A percentile compares a stretch with the other conserved stretches of the same genome.
These are phyloP conservation scores for Falco punctatus DNA, from an alignment of 2,113 vertebrate genomes.

Conservation along the genomic window DNA sequence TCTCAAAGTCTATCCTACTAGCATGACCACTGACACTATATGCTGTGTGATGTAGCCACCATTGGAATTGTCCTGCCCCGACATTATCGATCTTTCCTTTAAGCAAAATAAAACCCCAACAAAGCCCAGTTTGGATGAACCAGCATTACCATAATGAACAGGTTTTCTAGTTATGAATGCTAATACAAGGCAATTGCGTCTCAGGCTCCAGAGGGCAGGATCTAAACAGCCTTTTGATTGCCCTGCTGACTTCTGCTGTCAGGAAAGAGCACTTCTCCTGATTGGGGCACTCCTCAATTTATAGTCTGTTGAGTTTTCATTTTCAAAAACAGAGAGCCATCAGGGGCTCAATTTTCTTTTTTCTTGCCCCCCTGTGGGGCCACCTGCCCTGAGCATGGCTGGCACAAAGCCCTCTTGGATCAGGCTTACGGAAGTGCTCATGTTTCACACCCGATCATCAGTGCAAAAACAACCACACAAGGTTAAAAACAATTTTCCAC, in stretches of 20 bases:
- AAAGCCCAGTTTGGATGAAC: not conserved
- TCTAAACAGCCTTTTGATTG: not conserved
- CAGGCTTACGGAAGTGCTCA: not conserved
- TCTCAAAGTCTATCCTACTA: not conserved
- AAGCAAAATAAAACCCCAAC: not conserved
- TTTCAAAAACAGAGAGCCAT: not conserved
- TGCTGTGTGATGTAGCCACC: not conserved
- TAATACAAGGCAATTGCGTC: not conserved
- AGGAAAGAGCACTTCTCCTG: not conserved
- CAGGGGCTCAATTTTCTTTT: not conserved
- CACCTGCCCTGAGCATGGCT: not conserved
- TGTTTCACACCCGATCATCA: not conserved
- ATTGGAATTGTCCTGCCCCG: not conserved
- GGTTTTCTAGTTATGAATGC: not conserved
- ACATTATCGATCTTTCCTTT: not conserved
- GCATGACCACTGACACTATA: no score
- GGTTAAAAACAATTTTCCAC: not conserved
- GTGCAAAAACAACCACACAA: not conserved
- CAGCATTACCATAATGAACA: rapidly evolving
- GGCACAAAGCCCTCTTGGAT: not conserved
- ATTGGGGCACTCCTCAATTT: not conserved
- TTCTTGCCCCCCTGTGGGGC: not conserved
- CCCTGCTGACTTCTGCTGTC: not conserved
- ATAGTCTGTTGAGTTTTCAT: not conserved
- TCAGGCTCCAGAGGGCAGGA: not conserved